Evolutionary conservation across 2,888 invertebrate genomes (phyloP).

Genomic region (Xylocampa areola): DNA sequence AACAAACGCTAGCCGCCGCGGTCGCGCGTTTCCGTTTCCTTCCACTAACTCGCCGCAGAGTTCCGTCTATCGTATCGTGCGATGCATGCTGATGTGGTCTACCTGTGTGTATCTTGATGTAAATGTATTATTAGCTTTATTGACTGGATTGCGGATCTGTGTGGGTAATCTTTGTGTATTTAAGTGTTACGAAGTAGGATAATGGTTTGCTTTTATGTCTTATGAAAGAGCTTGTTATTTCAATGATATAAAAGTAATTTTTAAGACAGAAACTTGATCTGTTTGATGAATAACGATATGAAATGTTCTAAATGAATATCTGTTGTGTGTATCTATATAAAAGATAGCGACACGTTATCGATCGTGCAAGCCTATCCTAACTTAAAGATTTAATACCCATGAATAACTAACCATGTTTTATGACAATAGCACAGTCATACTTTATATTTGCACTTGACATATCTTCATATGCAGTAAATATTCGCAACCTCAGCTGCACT

Average conservation of each 20-base stretch:
- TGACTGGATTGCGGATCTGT: slow-evolving; percentile 29
- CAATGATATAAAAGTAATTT: not conserved
- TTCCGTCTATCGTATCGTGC: slow-evolving; percentile 65
- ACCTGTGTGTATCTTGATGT: slow-evolving; percentile 40
- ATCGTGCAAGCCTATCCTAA: too few species aligned
- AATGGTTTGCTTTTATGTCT: slow-evolving; percentile 1
- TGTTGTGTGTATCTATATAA: too few species aligned
- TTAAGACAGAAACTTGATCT: too few species aligned
- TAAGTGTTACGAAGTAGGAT: slow-evolving; percentile 19
- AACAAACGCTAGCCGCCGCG: slow-evolving; percentile 61
- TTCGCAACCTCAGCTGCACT: too few species aligned
- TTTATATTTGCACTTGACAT: too few species aligned
- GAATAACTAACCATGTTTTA: too few species aligned
- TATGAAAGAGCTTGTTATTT: slow-evolving; percentile 20
- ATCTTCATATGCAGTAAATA: too few species aligned
- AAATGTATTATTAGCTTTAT: slow-evolving; percentile 50
- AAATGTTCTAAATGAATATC: too few species aligned
- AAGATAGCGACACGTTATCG: too few species aligned
- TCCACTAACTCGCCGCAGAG: slow-evolving; percentile 68
- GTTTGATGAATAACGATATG: too few species aligned
- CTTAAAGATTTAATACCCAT: too few species aligned
- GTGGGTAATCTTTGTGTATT: slow-evolving; percentile 19
- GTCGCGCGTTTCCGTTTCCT: slow-evolving; percentile 72
- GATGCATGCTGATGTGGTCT: slow-evolving; percentile 63
- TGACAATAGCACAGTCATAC: too few species aligned